Base-by-base conservation (phyloP, 2,797 vertebrate genomes). In the Poeciliopsis gracilis region DNA sequence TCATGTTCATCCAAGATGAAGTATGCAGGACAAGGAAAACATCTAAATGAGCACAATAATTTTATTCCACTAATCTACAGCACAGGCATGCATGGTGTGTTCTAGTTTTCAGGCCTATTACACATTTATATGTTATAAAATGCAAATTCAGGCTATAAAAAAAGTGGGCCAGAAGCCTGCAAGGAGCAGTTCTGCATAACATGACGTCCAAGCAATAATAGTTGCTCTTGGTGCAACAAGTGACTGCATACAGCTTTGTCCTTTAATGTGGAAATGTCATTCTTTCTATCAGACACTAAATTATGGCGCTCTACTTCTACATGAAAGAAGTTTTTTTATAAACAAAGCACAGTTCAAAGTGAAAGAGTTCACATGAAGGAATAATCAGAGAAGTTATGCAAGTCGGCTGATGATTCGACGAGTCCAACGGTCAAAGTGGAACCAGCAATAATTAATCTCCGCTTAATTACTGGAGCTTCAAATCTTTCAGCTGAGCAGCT, bases 401-500 rank as follows among this genome's bases (percentile, higher is more conserved):
- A 80, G 47, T 55, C 2, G 0, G 30, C 1, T 47, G 23, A n/a
- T 63, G 43, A n/a, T 59, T 59, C 79, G 45, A 18, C 74, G 82
- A 49, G 41, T 77, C 63, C 28, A 73, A 75, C 30, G 63, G 71
- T 59, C 63, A 70, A 5, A 46, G n/a, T 45, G 25, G 51, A 81
- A 81, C 43, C 16, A 49, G 47, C 0, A n/a, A n/a, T n/a, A n/a
- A n/a, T n/a, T 25, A 46, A 74, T 66, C 11, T 77, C 7, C 33
- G 28, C 59, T 80, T 9, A 75, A 57, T 3, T 38, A 72, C 10
- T 33, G 28, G 36, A 80, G 41, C 75, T 70, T 45, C 75, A 76
- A 80, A 82, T 25, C 16, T 77, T 69, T 84, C 45, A 49, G 57
- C n/a, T 82, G 77, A 73, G 38, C 11, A 71, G 23, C 46, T 30